Conservation (phyloP, 2,797 vertebrate species). For the Acipenser oxyrinchus region DNA sequence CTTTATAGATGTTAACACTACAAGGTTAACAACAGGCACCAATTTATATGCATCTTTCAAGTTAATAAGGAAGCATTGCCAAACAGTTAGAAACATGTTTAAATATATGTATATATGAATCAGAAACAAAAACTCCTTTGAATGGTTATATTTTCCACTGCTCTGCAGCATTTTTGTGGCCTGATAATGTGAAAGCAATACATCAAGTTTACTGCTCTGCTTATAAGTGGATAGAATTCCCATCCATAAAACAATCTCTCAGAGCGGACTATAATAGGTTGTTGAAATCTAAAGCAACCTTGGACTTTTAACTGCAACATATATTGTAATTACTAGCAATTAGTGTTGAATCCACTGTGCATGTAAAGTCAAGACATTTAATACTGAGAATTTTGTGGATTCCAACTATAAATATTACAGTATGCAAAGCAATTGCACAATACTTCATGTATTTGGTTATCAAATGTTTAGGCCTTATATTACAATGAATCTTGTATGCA, state of each 20-base stretch:
- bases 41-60: constrained; percentile 65
- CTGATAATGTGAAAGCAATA: constrained; percentile 13
- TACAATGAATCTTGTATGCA: no score
- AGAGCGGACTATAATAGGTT: not conserved
- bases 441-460: no score
- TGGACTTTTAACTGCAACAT: no score
- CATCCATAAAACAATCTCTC: not conserved
- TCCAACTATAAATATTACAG: no score
- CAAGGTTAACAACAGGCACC: constrained; percentile 47
- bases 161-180: constrained; percentile 8
- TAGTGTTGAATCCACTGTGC: no score
- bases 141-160: constrained; percentile 13
- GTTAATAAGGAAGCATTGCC: constrained; percentile 66
- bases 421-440: no score
- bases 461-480: no score
- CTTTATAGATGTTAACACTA: constrained; percentile 60
- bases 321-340: no score
- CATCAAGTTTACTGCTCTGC: constrained; percentile 3
- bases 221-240: not conserved
- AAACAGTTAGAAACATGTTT: not conserved
- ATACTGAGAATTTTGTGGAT: no score
- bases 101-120: constrained; percentile 66
- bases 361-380: no score
- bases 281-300: not conserved
- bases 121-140: constrained; percentile 26